Evolutionary conservation across 2,797 vertebrate genomes (phyloP).

Genomic region (Sebastes melanostomus): DNA sequence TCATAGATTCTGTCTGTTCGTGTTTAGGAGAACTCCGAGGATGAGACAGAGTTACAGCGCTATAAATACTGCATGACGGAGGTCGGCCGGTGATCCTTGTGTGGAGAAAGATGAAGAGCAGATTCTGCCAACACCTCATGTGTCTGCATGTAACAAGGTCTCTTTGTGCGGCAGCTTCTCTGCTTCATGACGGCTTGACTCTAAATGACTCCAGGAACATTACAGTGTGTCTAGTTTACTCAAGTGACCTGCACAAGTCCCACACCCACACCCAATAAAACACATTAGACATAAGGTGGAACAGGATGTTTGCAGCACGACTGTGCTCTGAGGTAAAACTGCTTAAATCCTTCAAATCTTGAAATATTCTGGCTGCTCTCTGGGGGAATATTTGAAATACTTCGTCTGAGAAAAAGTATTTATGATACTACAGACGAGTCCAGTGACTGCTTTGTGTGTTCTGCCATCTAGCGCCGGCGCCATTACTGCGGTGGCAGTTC

Average conservation of each 20-base stretch:
- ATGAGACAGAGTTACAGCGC: not conserved
- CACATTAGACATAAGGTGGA: conserved; percentile 2
- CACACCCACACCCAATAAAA: conserved; percentile 7
- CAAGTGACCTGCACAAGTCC: conserved; percentile 1
- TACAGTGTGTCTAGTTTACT: conserved; percentile 6
- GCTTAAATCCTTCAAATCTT: not conserved
- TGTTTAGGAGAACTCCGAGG: not conserved
- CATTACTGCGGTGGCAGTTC: no score
- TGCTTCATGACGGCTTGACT: not conserved
- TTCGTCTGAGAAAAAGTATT: not conserved
- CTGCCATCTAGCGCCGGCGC: no score
- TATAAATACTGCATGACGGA: not conserved
- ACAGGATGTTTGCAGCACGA: conserved; percentile 12
- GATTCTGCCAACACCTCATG: conserved; percentile 9
- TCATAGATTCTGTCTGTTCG: not conserved
- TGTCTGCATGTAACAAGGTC: not conserved
- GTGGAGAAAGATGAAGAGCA: conserved; percentile 21
- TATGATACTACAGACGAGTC: not conserved
- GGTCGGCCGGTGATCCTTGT: not conserved
- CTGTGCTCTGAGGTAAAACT: not conserved
- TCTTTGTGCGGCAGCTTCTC: conserved; percentile 26
- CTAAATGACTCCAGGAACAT: conserved; percentile 22
- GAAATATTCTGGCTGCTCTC: not conserved
- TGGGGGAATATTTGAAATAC: not conserved
- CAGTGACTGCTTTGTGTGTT: no score